Evolutionary conservation across 2,113 vertebrate species (phyloP).

Genomic region (Lepus americanus): DNA sequence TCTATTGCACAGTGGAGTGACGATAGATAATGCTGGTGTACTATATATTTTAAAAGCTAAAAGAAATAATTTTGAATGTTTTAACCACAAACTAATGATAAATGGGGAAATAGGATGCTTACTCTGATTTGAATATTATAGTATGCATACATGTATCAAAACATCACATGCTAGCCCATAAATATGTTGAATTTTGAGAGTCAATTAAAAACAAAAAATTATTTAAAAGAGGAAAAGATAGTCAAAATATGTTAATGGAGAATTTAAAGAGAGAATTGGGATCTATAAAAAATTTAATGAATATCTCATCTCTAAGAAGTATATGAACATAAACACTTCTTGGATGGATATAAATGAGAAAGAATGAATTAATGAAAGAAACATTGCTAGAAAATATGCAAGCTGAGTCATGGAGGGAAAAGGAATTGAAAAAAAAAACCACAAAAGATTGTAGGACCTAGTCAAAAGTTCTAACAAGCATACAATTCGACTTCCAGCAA

Average conservation of each 20-base stretch:
- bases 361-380: neutral
- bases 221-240: neutral
- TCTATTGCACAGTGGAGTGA: no score
- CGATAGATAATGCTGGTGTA: no score
- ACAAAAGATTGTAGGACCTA: neutral
- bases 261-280: constrained; percentile 15
- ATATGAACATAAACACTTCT: neutral
- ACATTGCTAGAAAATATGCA: constrained; percentile 9
- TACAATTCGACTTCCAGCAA: neutral
- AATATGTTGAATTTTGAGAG: no score
- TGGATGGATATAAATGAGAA: neutral
- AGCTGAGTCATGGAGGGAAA: neutral
- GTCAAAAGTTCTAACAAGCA: neutral
- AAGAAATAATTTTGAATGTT: no score
- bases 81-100: no score
- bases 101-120: no score
- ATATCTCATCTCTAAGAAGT: neutral
- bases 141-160: no score
- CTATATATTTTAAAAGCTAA: no score
- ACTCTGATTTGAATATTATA: no score
- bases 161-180: no score
- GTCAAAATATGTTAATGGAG: neutral
- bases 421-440: neutral
- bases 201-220: no score
- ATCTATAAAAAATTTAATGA: neutral